Conservation (phyloP, 2,113 vertebrate species). For the Nothoprocta pentlandii region DNA sequence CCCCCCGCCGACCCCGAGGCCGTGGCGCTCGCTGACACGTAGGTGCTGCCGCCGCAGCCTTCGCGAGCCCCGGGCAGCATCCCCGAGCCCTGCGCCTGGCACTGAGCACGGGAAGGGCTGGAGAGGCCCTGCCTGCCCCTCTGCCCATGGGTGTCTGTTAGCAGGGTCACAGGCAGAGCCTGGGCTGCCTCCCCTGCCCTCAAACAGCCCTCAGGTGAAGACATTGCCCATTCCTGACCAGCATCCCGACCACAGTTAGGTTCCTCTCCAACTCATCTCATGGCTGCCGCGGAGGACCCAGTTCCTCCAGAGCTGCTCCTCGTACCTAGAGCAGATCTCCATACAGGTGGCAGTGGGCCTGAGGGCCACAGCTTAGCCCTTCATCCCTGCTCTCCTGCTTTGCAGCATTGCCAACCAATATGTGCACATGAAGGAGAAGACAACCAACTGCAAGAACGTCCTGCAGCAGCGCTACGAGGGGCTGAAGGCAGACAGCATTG, state of each 20-base stretch:
- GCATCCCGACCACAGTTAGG: not conserved
- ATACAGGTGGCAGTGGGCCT: not conserved
- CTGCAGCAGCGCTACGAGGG: slow-evolving; percentile 83
- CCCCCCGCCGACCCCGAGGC: slow-evolving; percentile 90
- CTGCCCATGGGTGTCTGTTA: not conserved
- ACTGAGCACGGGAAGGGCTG: rapidly evolving
- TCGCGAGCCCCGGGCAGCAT: not conserved
- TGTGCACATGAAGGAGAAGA: slow-evolving; percentile 83
- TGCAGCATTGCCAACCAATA: slow-evolving; percentile 86
- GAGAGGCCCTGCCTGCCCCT: not conserved
- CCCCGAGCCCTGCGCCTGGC: not conserved
- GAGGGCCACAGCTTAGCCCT: not conserved
- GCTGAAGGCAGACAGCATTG: slow-evolving; percentile 82
- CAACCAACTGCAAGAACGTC: slow-evolving; percentile 71
- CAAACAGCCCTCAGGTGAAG: not conserved
- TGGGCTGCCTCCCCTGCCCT: not conserved
- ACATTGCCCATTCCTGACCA: not conserved
- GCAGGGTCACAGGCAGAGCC: not conserved
- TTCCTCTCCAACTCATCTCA: not conserved
- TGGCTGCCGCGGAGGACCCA: not conserved
- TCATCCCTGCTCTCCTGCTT: not conserved
- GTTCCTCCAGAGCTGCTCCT: not conserved
- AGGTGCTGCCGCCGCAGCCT: slow-evolving; percentile 7
- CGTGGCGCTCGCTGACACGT: slow-evolving; percentile 86
- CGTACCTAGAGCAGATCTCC: rapidly evolving